Evolutionary conservation across 2,113 vertebrate species (phyloP).

Genomic region (Vulpes lagopus): DNA sequence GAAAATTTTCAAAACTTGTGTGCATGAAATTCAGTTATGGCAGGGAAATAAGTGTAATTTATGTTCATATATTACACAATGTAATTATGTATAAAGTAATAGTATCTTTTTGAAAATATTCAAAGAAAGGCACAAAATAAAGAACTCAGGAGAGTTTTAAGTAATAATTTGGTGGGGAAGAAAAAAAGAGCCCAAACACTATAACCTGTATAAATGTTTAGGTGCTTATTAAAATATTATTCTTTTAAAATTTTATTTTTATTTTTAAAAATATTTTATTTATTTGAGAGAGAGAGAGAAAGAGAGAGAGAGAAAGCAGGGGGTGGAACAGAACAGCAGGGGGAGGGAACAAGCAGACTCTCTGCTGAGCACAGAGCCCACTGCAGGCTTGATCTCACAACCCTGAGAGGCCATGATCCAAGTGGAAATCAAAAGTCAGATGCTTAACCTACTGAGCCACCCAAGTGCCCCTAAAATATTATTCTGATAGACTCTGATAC

Average conservation of each 20-base stretch:
- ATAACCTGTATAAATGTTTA: not conserved
- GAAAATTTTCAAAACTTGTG: conserved; percentile 22
- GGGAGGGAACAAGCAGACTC: not conserved
- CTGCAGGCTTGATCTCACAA: not conserved
- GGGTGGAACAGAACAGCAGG: not conserved
- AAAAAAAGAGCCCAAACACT: not conserved
- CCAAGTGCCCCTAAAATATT: not conserved
- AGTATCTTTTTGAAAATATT: conserved; percentile 35
- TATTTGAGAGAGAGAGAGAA: not conserved
- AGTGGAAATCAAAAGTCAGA: not conserved
- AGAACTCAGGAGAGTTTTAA: not conserved
- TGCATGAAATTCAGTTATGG: conserved; percentile 17
- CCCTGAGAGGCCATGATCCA: not conserved
- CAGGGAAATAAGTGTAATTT: conserved; percentile 58
- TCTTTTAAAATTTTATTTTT: not conserved
- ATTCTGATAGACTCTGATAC: not conserved
- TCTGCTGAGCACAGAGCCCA: not conserved
- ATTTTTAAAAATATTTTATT: not conserved
- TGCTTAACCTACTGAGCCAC: not conserved
- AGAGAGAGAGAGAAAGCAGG: not conserved
- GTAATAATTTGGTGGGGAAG: not conserved
- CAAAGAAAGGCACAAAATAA: conserved; percentile 38
- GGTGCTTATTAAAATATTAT: not conserved
- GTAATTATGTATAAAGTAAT: conserved; percentile 9
- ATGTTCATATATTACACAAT: not conserved